Evolutionary conservation across 2,797 vertebrate genomes (phyloP).

Genomic region (Fundulus diaphanus): DNA sequence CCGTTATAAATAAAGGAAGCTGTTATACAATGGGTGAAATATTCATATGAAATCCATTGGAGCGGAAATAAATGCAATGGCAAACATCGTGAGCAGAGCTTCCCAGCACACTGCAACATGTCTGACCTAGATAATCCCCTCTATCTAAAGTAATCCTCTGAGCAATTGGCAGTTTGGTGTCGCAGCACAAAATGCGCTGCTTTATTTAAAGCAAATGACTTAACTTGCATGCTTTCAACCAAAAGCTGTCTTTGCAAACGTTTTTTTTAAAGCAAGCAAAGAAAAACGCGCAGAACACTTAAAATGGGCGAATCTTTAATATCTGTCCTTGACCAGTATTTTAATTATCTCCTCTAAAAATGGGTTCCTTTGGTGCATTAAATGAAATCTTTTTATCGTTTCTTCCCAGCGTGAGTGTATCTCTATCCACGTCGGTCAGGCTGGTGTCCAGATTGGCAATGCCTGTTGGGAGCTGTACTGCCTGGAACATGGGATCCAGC

Average conservation of each 20-base stretch:
- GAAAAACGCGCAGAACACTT: not conserved
- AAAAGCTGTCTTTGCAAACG: not conserved
- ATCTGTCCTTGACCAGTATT: not conserved
- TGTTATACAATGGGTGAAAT: not conserved
- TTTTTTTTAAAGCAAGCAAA: not conserved
- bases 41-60: not conserved
- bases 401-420: conserved; percentile 58
- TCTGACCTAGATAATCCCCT: conserved; percentile 66
- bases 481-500: conserved; percentile 68
- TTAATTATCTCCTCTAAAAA: conserved; percentile 4
- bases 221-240: not conserved
- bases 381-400: conserved; percentile 4
- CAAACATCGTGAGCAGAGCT: not conserved
- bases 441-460: conserved; percentile 68
- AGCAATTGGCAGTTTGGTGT: conserved; percentile 40
- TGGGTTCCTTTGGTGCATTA: not conserved
- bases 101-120: conserved; percentile 37
- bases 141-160: conserved; percentile 48
- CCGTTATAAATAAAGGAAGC: not conserved
- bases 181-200: conserved; percentile 34
- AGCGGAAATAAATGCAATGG: not conserved
- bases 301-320: not conserved
- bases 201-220: conserved; percentile 6
- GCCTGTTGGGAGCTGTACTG: conserved; percentile 69
- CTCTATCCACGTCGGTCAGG: conserved; percentile 69